Evolutionary conservation across 1,140 invertebrate genomes (phyloP), one percentile per base, ranked within the genome.

Genomic region (Drosophila pandora): DNA sequence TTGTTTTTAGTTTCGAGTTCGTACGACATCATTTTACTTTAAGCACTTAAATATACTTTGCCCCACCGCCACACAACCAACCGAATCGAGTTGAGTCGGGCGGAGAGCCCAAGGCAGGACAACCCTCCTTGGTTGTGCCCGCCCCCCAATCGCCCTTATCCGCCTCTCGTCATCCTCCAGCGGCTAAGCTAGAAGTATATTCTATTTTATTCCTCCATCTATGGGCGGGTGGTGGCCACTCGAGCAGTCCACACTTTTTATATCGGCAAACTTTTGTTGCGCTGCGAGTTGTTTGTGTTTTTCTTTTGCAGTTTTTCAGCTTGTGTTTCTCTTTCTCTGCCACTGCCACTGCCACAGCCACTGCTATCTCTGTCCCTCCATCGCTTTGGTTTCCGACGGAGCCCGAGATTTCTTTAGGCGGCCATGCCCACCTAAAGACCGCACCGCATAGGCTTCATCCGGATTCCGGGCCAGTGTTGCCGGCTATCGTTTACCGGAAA

Each of bases 11-110:
- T 90, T 87, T 90, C 81, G 82, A 90, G 87, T 90, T 90, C 82
- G 82, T 90, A 87, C 87, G 87, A 90, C 87, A 90, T 90, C 87
- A 90, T 90, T 90, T 90, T 87, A 90, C 87, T 90, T 83, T 90
- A 90, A 90, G 87, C 87, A 87, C 87, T 90, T 90, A 90, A 90
- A 90, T 88, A 88, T 88, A 88, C 83, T 88, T 88, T 88, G 79
- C 81, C 63, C 76, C 82, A 67, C 83, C 80, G 76, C 81, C 72
- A 54, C 34, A 37, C 34, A 37, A 59, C 55, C 32, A 62, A 43
- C 41, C 49, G 55, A 64, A 60, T 28, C 49, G 43, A 50, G 58
- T 71, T 43, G 52, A 57, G 49, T 55, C 41, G 49, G 63, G 41
- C 57, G 54, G 53, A 56, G 71, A 41, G 71, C 60, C 72, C 54